Conservation (phyloP, 2,888 invertebrate species). For the Rhagonycha fulva region DNA sequence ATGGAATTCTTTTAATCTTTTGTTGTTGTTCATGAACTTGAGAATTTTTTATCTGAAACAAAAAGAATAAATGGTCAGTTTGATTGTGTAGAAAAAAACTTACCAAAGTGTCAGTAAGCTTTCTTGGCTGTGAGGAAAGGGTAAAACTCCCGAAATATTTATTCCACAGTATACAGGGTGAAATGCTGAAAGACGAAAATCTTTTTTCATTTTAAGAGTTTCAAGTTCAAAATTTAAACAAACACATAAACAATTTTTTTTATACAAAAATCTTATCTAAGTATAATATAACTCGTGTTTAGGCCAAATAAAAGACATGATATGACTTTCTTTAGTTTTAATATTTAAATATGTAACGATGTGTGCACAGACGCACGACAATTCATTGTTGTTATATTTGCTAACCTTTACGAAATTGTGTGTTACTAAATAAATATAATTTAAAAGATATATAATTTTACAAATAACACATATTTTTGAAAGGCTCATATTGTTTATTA, state of each 20-base stretch:
- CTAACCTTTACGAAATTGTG: conserved; percentile 26
- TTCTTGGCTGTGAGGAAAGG: too few relatives aligned
- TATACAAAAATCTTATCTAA: background rate
- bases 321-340: conserved; percentile 20
- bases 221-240: background rate
- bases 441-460: conserved; percentile 27
- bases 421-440: conserved; percentile 25
- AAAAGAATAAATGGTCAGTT: too few relatives aligned
- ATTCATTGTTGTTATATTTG: conserved; percentile 27
- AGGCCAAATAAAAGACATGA: conserved; percentile 14
- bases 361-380: conserved; percentile 24
- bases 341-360: conserved; percentile 20
- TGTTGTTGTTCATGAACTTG: too few relatives aligned
- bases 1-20: too few relatives aligned
- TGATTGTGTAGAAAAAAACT: too few relatives aligned
- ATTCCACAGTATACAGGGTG: background rate
- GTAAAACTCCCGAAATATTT: too few relatives aligned
- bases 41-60: too few relatives aligned
- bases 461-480: conserved; percentile 20
- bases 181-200: background rate
- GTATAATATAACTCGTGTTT: conserved; percentile 9
- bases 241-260: background rate
- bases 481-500: conserved; percentile 11
- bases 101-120: too few relatives aligned
- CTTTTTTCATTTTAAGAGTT: too few relatives aligned